Evolutionary conservation across 1,140 invertebrate species (phyloP), one percentile per base, ranked within the genome.

Genomic region (Drosophila sp.): DNA sequence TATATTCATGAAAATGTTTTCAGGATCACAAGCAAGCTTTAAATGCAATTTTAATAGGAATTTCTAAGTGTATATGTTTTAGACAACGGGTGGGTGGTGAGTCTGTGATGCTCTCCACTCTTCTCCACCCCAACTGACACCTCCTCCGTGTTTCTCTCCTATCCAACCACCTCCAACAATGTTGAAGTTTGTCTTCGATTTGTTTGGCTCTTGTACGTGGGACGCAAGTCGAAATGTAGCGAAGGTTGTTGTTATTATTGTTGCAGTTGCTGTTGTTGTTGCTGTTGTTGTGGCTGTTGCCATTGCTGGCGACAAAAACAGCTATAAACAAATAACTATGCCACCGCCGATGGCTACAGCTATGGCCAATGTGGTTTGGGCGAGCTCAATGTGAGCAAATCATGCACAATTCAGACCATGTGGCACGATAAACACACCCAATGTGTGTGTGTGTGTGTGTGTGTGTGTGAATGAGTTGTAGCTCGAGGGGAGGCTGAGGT

Each of bases 181-280:
- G 73, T 84, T 87, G 41, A 71, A 72, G 80, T 81, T 75, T 87
- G 81, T 84, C 74, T 86, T 72, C 81, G 81, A 87, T 87, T 81
- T 86, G 81, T 86, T 84, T 86, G 78, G 46, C 56, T 70, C 18
- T 38, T 57, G 75, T 87, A 86, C 82, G 81, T 86, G 81, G 81
- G 81, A 67, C 57, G 82, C 57, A 70, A 70, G 69, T 63, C 69
- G 45, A 70, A 69, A 61, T 51, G 46, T 61, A 48, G 65, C 56
- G 36, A 61, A 69, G 58, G 61, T 48, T 75, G 59, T 25, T 56
- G 63, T 40, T 53, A 51, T 14, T 36, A 51, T 14, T 36, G 57
- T 43, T 51, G 46, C 21, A 27, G 46, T 50, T 51, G 48, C 8
- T 51, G 48, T 32, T 32, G 13, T 27, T 45, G 7, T 21, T 45